Conservation (phyloP, 2,888 invertebrate species). For the Dynastes grantii region DNA sequence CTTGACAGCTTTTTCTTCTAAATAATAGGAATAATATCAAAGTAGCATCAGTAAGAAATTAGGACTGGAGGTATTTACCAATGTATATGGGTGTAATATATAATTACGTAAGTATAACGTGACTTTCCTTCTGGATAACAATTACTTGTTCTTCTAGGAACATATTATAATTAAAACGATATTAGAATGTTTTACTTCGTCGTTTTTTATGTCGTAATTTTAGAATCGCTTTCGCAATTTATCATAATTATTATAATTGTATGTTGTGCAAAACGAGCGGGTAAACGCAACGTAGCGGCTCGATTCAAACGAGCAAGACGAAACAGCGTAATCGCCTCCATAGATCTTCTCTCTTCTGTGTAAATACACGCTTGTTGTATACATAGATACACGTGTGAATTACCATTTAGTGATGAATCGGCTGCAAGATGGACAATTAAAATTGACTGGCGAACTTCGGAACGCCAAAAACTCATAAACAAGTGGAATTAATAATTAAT, state of each 20-base stretch:
- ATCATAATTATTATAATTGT: constrained; percentile 35
- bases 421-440: constrained; percentile 22
- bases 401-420: constrained; percentile 9
- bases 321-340: constrained; percentile 3
- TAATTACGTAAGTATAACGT: constrained; percentile 8
- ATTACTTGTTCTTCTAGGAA: constrained; percentile 1
- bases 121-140: constrained; percentile 15
- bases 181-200: constrained; percentile 16
- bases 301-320: not conserved
- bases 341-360: not conserved
- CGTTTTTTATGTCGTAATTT: not conserved
- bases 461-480: constrained; percentile 1
- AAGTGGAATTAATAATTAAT: constrained; percentile 4
- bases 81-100: not conserved
- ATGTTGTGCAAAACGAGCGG: not conserved
- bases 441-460: not conserved
- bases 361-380: not conserved
- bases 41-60: no score
- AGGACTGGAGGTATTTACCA: not conserved
- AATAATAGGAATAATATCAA: no score
- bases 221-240: constrained; percentile 7
- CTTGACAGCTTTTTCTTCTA: no score
- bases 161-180: constrained; percentile 21
- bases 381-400: constrained; percentile 2
- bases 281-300: not conserved